Conservation (phyloP, 2,113 vertebrate genomes). For the Pelusios castaneus region DNA sequence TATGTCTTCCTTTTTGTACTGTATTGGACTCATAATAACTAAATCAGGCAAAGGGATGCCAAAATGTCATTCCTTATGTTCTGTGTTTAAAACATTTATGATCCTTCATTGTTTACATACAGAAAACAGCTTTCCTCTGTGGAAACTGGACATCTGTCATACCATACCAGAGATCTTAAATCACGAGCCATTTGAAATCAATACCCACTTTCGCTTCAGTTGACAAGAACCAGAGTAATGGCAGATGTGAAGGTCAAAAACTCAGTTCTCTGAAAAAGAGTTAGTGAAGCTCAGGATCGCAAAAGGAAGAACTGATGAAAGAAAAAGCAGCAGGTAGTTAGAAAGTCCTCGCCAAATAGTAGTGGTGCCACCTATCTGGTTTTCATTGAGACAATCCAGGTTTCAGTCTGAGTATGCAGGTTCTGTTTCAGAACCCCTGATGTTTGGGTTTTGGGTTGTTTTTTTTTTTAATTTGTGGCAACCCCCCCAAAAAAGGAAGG, state of each 20-base stretch:
- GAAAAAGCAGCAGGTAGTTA: neutral
- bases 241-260: neutral
- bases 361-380: too few species aligned
- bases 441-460: too few species aligned
- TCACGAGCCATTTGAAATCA: neutral
- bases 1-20: neutral
- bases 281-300: neutral
- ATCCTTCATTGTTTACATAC: neutral
- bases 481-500: too few species aligned
- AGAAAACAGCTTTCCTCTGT: neutral
- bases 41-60: neutral
- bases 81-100: neutral
- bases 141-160: neutral
- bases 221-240: neutral
- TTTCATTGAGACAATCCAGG: too few species aligned
- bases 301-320: neutral
- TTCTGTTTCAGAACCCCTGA: too few species aligned
- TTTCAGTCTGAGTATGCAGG: too few species aligned
- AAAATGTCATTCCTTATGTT: neutral
- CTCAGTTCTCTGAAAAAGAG: neutral
- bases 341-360: neutral
- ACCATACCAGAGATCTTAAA: neutral
- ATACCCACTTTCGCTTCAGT: neutral
- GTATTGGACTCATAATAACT: neutral
- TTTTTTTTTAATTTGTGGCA: too few species aligned